phyloP scores from a whole-genome alignment of 1,140 invertebrate genomes.

The Zaprionus davidi region DNA sequence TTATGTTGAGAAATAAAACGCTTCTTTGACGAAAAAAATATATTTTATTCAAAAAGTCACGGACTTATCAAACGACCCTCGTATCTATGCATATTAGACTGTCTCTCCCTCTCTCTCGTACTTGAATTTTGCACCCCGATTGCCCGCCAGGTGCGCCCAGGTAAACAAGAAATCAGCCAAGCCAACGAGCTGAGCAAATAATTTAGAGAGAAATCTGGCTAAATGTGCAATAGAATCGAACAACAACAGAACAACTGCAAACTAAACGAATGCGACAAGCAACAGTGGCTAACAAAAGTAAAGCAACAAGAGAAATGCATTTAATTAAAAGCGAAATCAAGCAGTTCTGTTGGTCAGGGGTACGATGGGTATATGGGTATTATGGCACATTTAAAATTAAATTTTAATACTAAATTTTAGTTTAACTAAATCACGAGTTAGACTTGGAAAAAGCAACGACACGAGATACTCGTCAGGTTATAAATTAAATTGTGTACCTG shows the following conservation, averaged over 20 bases:
- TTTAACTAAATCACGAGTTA: no score
- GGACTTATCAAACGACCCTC: no score
- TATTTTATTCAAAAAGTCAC: no score
- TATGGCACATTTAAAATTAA: no score
- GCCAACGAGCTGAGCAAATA: slow-evolving; percentile 23
- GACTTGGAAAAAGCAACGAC: no score
- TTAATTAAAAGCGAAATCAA: slow-evolving; percentile 24
- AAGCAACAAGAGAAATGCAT: slow-evolving; percentile 38
- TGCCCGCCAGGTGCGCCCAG: slow-evolving; percentile 32
- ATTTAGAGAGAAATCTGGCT: slow-evolving; percentile 23
- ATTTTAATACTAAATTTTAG: no score
- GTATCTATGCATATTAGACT: not conserved
- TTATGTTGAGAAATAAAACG: no score
- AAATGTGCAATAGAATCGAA: slow-evolving; percentile 10
- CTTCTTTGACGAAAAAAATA: no score
- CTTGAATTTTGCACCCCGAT: not conserved
- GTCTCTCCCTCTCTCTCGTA: not conserved
- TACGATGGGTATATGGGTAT: no score
- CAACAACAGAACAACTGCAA: slow-evolving; percentile 14
- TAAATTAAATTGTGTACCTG: no score
- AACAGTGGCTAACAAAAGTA: slow-evolving; percentile 25
- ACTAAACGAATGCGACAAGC: not conserved
- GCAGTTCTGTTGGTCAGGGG: no score
- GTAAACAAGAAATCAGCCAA: slow-evolving; percentile 56
- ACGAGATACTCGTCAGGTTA: no score